Evolutionary conservation across 2,888 invertebrate species (phyloP).

Genomic region (Dione vanillae): DNA sequence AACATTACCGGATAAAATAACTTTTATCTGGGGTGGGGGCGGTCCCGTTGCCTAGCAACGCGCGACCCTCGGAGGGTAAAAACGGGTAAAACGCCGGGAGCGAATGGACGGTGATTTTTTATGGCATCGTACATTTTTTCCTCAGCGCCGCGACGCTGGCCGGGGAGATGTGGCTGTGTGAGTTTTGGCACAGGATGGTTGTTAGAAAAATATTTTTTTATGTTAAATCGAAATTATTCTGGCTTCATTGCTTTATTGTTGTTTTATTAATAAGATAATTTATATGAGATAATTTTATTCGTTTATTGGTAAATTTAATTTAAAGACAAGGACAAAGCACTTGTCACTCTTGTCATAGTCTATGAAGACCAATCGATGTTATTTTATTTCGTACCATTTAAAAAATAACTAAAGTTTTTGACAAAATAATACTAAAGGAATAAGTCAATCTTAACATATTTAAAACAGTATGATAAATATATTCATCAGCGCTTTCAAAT

Average conservation of each 20-base stretch:
- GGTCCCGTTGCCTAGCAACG: slow-evolving; percentile 74
- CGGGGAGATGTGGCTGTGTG: slow-evolving; percentile 58
- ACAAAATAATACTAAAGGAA: background rate
- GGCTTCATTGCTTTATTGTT: too few relatives aligned
- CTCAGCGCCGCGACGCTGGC: slow-evolving; percentile 70
- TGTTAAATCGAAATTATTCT: background rate
- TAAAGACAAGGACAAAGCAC: background rate
- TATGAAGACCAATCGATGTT: background rate
- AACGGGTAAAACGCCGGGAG: slow-evolving; percentile 82
- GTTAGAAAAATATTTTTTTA: background rate
- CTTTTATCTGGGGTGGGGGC: slow-evolving; percentile 66
- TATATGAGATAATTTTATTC: too few relatives aligned
- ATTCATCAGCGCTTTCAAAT: background rate
- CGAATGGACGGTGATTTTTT: slow-evolving; percentile 83
- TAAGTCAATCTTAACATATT: background rate
- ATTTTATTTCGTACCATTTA: background rate
- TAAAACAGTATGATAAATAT: background rate
- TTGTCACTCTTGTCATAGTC: background rate
- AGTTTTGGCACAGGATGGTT: slow-evolving; percentile 61
- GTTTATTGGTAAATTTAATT: background rate
- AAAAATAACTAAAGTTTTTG: background rate
- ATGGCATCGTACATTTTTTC: slow-evolving; percentile 84
- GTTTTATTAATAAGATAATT: too few relatives aligned
- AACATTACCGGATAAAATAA: slow-evolving; percentile 67
- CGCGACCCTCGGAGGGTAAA: slow-evolving; percentile 82